Conservation (phyloP, 2,888 invertebrate genomes). For the Ormyrus labotus region DNA sequence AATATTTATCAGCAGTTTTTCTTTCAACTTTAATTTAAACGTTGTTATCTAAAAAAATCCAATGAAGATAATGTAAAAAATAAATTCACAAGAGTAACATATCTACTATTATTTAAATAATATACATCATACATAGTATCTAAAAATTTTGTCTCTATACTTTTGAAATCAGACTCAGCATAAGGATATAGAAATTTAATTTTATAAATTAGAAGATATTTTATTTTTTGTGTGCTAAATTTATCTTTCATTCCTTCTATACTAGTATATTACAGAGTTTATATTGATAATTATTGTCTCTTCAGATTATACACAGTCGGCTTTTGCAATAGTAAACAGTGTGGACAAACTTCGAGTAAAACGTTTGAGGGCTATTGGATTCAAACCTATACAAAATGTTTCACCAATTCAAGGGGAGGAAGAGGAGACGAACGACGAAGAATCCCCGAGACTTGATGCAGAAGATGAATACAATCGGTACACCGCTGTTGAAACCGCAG, state of each 20-base stretch:
- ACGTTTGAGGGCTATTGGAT: constrained; percentile 71
- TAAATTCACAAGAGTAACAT: too few relatives aligned
- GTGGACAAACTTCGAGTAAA: constrained; percentile 66
- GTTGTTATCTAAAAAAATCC: too few relatives aligned
- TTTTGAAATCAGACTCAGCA: background rate
- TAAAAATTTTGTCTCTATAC: background rate
- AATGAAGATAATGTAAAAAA: too few relatives aligned
- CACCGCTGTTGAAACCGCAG: constrained; percentile 68
- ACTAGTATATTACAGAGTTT: background rate
- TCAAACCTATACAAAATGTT: constrained; percentile 66
- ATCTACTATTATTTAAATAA: too few relatives aligned
- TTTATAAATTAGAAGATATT: too few relatives aligned
- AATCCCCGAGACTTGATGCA: constrained; percentile 62
- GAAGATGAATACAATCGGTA: constrained; percentile 71
- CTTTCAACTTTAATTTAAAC: too few relatives aligned
- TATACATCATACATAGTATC: too few relatives aligned
- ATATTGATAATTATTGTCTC: background rate
- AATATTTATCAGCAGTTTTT: too few relatives aligned
- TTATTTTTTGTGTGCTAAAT: background rate
- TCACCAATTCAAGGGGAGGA: constrained; percentile 36
- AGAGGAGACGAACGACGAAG: constrained; percentile 36
- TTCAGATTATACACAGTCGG: constrained; percentile 60
- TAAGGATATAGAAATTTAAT: too few relatives aligned
- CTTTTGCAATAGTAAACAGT: constrained; percentile 71
- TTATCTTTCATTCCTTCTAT: background rate